Evolutionary conservation across 1,140 invertebrate species (phyloP), one percentile per base, ranked within the genome.

Genomic region (Sarcophaga peregrina): DNA sequence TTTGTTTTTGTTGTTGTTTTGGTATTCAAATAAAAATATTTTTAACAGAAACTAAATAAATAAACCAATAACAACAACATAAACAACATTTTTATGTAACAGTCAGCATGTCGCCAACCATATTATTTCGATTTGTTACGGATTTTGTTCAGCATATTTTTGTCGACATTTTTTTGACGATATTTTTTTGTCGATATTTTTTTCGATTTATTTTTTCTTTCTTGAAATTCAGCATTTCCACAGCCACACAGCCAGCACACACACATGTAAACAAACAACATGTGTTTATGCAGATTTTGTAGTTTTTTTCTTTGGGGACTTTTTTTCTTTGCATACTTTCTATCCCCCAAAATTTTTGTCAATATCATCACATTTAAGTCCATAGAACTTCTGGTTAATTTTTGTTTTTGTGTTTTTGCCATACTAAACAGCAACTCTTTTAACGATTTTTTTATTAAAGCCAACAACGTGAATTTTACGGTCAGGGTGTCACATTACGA

Each of bases 81-180:
- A 74, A 74, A 73, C 15, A 20, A 25, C 4, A 78, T 50, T 78
- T 48, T 52, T 50, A 78, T 78, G 75, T 50, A 78, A 78, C 75
- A 78, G 75, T 78, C 75, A 78, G 75, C 75, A 78, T 78, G 75
- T 52, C 75, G 75, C 75, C 75, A 78, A 52, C 47, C 13, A 68
- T 68, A 68, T 3, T 52, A 52, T 52, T 52, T 37, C 25, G 25
- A 37, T 37, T 37, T 37, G 25, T 37, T 2, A 37, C 25, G 25
- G 25, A 37, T 37, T 37, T 37, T 37, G 25, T 37, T 37, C 25
- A 37, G 25, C 25, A 37, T 37, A 37, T 37, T 37, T 37, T 37
- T 37, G n/a, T 37, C 25, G 25, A 37, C 4, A 37, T 37, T 37
- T 37, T 37, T 37, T 37, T 37, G 1, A 2, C 25, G 25, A 37